Percentiles rank a stretch among this genome's conserved stretches.
Evolutionary conservation across 2,888 invertebrate genomes (phyloP).

Genomic region (Drosophila phalerata): DNA sequence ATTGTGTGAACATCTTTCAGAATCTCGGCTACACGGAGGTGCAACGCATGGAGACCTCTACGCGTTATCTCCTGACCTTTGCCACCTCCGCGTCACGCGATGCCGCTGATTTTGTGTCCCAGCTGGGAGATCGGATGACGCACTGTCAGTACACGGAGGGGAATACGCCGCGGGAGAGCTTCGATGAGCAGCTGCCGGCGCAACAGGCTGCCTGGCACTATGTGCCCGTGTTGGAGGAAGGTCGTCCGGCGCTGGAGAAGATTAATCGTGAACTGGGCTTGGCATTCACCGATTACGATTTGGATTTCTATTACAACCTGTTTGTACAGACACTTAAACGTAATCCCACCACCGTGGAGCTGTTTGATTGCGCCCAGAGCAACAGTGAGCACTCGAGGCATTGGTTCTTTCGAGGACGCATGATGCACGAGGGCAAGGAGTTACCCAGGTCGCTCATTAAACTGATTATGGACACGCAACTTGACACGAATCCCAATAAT

Average conservation of each 20-base stretch:
- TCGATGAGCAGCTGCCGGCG: slow-evolving; percentile 89
- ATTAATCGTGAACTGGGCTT: slow-evolving; percentile 93
- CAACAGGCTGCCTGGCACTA: slow-evolving; percentile 92
- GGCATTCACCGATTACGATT: slow-evolving; percentile 97
- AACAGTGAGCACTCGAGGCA: slow-evolving; percentile 99
- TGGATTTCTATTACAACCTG: slow-evolving; percentile 95
- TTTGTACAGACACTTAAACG: slow-evolving; percentile 93
- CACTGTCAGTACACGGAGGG: slow-evolving; percentile 92
- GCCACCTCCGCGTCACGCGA: slow-evolving; percentile 30
- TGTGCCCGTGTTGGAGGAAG: slow-evolving; percentile 92
- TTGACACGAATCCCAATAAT: slow-evolving; percentile 94
- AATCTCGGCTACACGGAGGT: slow-evolving; percentile 92
- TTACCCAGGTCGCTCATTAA: slow-evolving; percentile 94
- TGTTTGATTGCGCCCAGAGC: slow-evolving; percentile 99
- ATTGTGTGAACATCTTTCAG: slow-evolving; percentile 97
- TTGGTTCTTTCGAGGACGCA: slow-evolving; percentile 98
- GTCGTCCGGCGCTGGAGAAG: slow-evolving; percentile 91
- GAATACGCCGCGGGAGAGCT: slow-evolving; percentile 89
- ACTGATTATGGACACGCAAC: slow-evolving; percentile 96
- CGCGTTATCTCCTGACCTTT: slow-evolving; percentile 90
- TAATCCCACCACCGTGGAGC: slow-evolving; percentile 98
- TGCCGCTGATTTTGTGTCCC: slow-evolving; percentile 85
- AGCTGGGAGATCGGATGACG: slow-evolving; percentile 97
- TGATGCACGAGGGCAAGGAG: slow-evolving; percentile 92
- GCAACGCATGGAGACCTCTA: slow-evolving; percentile 92